These are phyloP conservation scores for Neogale vison DNA, from an alignment of 2,113 vertebrate genomes.

Conservation along the genomic window DNA sequence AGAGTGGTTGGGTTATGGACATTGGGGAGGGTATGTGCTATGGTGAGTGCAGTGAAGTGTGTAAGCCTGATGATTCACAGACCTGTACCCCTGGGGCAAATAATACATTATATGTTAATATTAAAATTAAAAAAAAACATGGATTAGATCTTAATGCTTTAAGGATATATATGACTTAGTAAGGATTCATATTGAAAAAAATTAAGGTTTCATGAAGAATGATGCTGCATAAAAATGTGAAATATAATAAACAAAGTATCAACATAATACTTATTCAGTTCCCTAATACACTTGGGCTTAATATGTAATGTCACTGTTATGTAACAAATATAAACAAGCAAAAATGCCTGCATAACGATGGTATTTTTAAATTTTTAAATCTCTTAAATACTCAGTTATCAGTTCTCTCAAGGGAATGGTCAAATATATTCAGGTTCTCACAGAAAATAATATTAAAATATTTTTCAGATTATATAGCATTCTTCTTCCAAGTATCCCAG, in stretches of 20 bases:
- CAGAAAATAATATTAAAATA: not conserved
- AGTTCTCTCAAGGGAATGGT: not conserved
- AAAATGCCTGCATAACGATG: not conserved
- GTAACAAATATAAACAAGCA: constrained; percentile 19
- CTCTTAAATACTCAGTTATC: not conserved
- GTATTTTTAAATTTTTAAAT: constrained; percentile 16
- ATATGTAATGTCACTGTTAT: not conserved
- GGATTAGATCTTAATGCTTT: not conserved
- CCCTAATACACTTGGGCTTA: not conserved
- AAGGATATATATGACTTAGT: not conserved
- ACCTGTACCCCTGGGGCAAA: too few relatives aligned
- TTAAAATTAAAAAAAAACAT: not conserved
- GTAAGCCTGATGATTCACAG: too few relatives aligned
- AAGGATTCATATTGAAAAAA: not conserved
- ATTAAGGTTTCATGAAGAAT: not conserved
- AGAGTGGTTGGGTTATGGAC: too few relatives aligned
- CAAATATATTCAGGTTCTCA: not conserved
- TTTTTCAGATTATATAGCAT: not conserved
- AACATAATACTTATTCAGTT: not conserved
- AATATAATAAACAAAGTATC: not conserved
- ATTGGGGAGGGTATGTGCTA: too few relatives aligned
- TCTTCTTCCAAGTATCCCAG: not conserved
- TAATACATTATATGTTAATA: too few relatives aligned
- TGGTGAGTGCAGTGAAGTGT: too few relatives aligned
- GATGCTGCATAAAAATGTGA: not conserved